These are phyloP conservation scores for Thalassarche chlororhynchos DNA, from an alignment of 2,113 vertebrate species.

Conservation along the genomic window DNA sequence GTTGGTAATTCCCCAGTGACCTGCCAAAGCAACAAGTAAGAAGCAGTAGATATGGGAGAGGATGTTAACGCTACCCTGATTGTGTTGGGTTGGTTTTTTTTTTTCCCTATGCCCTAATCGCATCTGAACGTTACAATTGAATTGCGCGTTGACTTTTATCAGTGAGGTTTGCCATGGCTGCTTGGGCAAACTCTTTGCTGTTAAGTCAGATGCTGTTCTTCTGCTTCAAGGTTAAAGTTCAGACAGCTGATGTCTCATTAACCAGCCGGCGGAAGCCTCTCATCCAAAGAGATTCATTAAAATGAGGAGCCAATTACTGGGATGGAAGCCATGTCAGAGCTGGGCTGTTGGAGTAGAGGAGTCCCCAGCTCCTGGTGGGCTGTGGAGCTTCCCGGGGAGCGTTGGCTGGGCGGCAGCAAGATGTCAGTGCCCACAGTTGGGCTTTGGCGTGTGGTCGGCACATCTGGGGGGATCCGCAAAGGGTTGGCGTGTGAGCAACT, in stretches of 20 bases:
- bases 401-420: background rate
- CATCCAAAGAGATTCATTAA: background rate
- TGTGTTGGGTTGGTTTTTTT: background rate
- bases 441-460: background rate
- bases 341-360: background rate
- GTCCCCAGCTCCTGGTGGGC: background rate
- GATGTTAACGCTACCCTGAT: background rate
- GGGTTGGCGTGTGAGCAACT: background rate
- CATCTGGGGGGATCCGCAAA: accelerated
- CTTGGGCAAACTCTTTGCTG: background rate
- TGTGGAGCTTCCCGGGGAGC: background rate
- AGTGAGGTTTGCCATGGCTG: background rate
- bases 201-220: background rate
- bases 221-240: background rate
- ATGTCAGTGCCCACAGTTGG: background rate
- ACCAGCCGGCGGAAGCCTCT: background rate
- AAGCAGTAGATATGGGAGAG: background rate
- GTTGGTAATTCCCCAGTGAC: background rate
- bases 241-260: background rate
- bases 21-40: background rate
- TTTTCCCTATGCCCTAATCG: background rate
- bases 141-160: background rate
- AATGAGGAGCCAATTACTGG: background rate
- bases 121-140: background rate
- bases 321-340: background rate